phyloP scores from a whole-genome alignment of 64 coral and sea anemone genomes.

The Pocillopora damicornis region DNA sequence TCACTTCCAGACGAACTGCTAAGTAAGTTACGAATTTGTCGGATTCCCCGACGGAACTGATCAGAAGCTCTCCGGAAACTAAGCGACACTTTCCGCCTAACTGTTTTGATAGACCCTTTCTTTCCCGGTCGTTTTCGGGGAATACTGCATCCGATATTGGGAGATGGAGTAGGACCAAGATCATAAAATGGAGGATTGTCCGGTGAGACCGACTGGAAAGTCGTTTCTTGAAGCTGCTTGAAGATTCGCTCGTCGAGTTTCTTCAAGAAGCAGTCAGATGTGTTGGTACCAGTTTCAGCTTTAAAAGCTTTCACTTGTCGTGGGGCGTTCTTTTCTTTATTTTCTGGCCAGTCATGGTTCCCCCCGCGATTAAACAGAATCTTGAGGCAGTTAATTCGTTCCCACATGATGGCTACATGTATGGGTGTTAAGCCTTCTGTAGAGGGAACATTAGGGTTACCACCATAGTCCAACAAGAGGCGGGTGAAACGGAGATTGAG shows the following conservation, averaged over 20 bases:
- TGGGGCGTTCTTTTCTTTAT: constrained; percentile 55
- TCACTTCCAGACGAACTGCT: not conserved
- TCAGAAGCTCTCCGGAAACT: constrained; percentile 34
- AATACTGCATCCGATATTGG: constrained; percentile 1
- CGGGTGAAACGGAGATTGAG: constrained; percentile 76
- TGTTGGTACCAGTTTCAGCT: constrained; percentile 63
- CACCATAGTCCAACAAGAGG: constrained; percentile 66
- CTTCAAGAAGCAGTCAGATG: constrained; percentile 50
- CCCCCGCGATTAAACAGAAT: constrained; percentile 48
- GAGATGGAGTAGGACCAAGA: not conserved
- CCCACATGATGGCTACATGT: constrained; percentile 81
- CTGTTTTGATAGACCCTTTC: constrained; percentile 1
- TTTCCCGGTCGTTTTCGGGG: not conserved
- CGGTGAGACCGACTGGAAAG: constrained; percentile 15
- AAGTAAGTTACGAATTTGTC: constrained; percentile 2
- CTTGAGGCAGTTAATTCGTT: constrained; percentile 68
- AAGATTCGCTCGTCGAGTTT: constrained; percentile 72
- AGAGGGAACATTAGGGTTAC: constrained; percentile 73
- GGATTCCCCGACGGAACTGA: constrained; percentile 1
- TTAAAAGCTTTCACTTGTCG: constrained; percentile 63
- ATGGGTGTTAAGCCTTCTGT: constrained; percentile 76
- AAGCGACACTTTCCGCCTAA: constrained; percentile 10
- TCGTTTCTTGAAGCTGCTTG: constrained; percentile 36
- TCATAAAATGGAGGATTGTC: not conserved
- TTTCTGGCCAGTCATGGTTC: constrained; percentile 59